A percentile compares a stretch with the other conserved stretches of the same genome.
Evolutionary conservation across 2,888 invertebrate genomes (phyloP).

Genomic region (Cephalotes varians): DNA sequence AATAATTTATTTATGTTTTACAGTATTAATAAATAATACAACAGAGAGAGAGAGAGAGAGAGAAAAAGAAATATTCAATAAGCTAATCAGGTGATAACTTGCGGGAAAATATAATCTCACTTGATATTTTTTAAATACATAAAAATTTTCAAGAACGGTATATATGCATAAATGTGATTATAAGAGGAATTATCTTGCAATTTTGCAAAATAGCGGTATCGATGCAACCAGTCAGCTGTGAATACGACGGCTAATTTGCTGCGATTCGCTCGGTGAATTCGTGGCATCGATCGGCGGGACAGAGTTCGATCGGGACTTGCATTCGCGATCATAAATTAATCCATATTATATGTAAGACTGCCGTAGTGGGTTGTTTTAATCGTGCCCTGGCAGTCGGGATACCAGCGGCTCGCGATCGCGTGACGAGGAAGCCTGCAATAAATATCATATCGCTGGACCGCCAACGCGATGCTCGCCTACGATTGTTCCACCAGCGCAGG

Average conservation of each 20-base stretch:
- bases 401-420: constrained; percentile 71
- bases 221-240: not conserved
- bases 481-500: constrained; percentile 30
- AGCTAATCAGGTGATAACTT: not conserved
- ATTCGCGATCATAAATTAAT: constrained; percentile 63
- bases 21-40: not conserved
- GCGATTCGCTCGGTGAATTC: constrained; percentile 51
- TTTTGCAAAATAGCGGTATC: constrained; percentile 40
- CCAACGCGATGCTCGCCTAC: constrained; percentile 38
- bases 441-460: constrained; percentile 65
- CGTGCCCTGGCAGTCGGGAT: constrained; percentile 62
- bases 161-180: not conserved
- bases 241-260: constrained; percentile 64
- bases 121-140: not conserved
- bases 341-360: constrained; percentile 37
- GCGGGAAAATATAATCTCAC: not conserved
- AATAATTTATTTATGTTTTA: not conserved
- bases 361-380: constrained; percentile 65
- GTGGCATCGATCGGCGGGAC: constrained; percentile 19
- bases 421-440: constrained; percentile 73
- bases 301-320: not conserved
- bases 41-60: not conserved
- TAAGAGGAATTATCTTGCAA: not conserved
- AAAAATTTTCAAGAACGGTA: not conserved
- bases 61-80: not conserved